These are phyloP conservation scores for Scaptomyza hsui DNA, from an alignment of 1,140 invertebrate species.

Conservation along the genomic window DNA sequence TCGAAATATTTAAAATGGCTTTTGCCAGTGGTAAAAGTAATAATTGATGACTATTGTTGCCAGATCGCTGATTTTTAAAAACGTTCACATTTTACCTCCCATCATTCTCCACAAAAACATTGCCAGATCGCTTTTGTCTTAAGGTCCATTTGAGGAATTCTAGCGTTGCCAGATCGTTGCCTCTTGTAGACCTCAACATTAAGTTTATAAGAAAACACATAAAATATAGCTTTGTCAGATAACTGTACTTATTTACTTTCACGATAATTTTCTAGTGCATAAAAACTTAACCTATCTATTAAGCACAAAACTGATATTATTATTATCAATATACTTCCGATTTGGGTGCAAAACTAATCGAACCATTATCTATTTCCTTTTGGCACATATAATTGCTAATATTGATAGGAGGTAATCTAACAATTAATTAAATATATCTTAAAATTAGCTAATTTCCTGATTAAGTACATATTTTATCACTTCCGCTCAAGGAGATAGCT, in stretches of 20 bases:
- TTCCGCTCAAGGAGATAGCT: background rate
- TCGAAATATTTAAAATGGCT: constrained; percentile 33
- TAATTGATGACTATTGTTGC: background rate
- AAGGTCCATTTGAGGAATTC: too few species aligned
- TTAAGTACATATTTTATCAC: constrained; percentile 5
- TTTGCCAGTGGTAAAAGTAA: constrained; percentile 14
- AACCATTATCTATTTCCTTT: background rate
- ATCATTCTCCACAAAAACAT: too few species aligned
- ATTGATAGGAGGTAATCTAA: background rate
- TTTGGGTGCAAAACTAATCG: constrained; percentile 1
- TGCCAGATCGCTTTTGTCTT: too few species aligned
- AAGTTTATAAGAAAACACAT: too few species aligned
- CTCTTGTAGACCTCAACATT: too few species aligned
- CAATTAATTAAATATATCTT: background rate
- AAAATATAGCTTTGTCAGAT: too few species aligned
- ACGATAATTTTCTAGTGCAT: too few species aligned
- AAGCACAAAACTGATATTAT: background rate
- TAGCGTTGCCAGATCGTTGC: too few species aligned
- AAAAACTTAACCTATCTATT: too few species aligned
- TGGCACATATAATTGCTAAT: background rate
- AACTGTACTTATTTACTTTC: too few species aligned
- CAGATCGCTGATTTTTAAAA: background rate
- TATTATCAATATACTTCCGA: constrained; percentile 16
- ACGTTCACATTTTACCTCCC: too few species aligned
- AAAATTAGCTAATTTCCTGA: background rate